Evolutionary conservation across 2,797 vertebrate species (phyloP), one percentile per base, ranked within the genome.

Genomic region (Tokudaia muenninki): DNA sequence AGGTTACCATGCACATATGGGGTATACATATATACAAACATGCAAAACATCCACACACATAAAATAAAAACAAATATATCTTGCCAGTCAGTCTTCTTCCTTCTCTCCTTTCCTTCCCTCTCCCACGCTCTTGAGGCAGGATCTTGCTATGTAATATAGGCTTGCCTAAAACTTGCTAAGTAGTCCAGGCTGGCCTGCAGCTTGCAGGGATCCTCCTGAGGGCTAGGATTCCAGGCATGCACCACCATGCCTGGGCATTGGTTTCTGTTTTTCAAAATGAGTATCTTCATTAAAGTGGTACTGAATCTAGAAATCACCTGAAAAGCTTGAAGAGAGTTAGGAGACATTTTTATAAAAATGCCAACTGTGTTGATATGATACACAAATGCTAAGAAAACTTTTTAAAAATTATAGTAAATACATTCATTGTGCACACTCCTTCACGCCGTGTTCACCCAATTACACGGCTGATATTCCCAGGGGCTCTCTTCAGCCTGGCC

Each of bases 211-310:
- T 77, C 26, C 22, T 21, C 37, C 37, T 61, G 17, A 31, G n/a
- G 4, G 24, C 50, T 75, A 16, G n/a, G 70, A 77, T 47, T 44
- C 55, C 6, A 77, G 37, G 55, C 55, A 89, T 13, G 19, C 9
- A 21, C 70, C 37, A 55, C 26, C 37, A 24, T 44, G 72, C 72
- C 6, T 59, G 41, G 17, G 37, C 37, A 77, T 57, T 78, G 29
- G 44, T 47, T 47, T 78, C 74, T 78, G 41, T 52, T 87, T 83
- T 84, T 96, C 63, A 80, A 83, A 88, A 63, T 57, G 41, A 93
- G 17, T 9, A 31, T 61, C 11, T 79, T 96, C 13, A 91, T 14
- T 75, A 47, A 82, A 22, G 22, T 77, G 41, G 13, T 57, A 47
- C 1, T 50, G 52, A 87, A 65, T 55, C 34, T 52, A 95, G n/a